Percentiles rank a stretch among this genome's conserved stretches.
Conservation (phyloP, 1,140 invertebrate species). For the Bathynomus jamesi region DNA sequence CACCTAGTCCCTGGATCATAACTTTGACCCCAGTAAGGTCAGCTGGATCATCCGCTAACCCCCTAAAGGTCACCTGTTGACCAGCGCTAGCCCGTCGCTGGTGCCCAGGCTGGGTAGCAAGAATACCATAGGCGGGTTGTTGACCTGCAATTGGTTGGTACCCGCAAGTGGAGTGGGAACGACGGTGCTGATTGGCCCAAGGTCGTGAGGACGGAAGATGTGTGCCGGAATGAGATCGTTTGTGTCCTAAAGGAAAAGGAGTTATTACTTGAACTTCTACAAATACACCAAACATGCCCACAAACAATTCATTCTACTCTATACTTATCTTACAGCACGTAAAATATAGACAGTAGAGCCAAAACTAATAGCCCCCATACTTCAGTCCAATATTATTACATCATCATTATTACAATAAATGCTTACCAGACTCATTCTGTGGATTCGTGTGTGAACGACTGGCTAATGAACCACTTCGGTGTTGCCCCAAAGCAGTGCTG, state of each 20-base stretch:
- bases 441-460: conserved; percentile 12
- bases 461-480: conserved; percentile 21
- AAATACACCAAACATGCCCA: no score
- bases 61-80: conserved; percentile 19
- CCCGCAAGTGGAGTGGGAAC: conserved; percentile 31
- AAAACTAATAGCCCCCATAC: no score
- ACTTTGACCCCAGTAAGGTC: neutral
- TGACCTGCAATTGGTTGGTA: conserved; percentile 19
- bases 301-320: no score
- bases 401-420: no score
- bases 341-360: no score
- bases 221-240: conserved; percentile 30
- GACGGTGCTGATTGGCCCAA: conserved; percentile 26
- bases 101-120: conserved; percentile 18
- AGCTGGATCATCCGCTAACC: neutral
- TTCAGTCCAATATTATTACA: no score
- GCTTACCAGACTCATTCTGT: conserved; percentile 15
- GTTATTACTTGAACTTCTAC: neutral
- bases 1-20: neutral
- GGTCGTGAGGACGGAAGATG: conserved; percentile 24
- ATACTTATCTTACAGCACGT: no score
- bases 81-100: conserved; percentile 27
- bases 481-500: conserved; percentile 11
- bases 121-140: conserved; percentile 12
- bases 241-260: conserved; percentile 20